Conservation (phyloP, 2,113 vertebrate genomes). For the Alethe diademata region DNA sequence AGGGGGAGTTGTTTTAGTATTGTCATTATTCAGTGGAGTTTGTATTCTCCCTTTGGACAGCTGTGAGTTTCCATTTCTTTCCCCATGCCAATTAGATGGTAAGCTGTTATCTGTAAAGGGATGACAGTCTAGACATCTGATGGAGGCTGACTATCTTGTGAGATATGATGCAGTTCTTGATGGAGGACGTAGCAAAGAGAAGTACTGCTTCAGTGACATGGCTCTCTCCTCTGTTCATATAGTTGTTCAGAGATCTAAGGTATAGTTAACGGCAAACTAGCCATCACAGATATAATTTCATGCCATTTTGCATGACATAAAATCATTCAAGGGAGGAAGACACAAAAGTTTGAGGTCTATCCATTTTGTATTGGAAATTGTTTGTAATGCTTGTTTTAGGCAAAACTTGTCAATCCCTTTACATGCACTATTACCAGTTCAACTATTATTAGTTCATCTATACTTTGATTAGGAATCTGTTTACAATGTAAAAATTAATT, state of each 20-base stretch:
- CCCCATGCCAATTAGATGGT: background rate
- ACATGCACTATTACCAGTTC: background rate
- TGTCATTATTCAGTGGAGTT: background rate
- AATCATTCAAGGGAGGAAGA: background rate
- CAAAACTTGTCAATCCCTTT: background rate
- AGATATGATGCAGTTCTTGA: background rate
- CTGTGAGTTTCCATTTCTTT: background rate
- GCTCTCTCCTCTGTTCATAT: background rate
- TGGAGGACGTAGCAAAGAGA: background rate
- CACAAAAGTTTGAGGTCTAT: background rate
- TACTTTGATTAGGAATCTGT: background rate
- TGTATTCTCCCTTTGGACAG: background rate
- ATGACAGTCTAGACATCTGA: background rate
- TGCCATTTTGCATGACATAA: background rate
- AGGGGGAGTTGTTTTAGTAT: background rate
- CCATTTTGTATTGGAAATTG: background rate
- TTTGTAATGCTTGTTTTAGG: background rate
- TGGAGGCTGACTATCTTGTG: background rate
- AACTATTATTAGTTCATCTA: background rate
- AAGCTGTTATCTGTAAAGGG: background rate
- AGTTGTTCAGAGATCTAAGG: background rate
- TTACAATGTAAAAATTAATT: background rate
- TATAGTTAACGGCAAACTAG: background rate
- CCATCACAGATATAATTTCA: background rate
- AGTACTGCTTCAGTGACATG: background rate